phyloP scores from a whole-genome alignment of 1,140 invertebrate species.

The Ganaspis sp. region DNA sequence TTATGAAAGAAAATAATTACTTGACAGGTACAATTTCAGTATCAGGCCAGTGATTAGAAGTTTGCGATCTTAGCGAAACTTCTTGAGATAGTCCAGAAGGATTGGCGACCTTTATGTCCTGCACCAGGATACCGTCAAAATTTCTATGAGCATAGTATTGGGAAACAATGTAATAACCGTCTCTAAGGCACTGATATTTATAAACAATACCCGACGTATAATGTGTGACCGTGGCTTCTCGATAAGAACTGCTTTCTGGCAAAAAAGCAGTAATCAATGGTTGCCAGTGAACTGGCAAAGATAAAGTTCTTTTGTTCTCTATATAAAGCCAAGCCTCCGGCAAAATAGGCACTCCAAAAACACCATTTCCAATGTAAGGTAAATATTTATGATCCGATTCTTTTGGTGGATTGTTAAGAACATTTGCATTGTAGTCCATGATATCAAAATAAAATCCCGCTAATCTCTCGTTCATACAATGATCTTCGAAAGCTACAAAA shows the following conservation, averaged over 20 bases:
- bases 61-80: slow-evolving; percentile 75
- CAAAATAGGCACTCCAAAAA: slow-evolving; percentile 81
- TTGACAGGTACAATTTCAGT: slow-evolving; percentile 75
- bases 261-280: slow-evolving; percentile 82
- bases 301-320: slow-evolving; percentile 83
- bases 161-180: slow-evolving; percentile 82
- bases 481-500: slow-evolving; percentile 77
- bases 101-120: slow-evolving; percentile 88
- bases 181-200: slow-evolving; percentile 81
- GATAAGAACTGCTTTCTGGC: slow-evolving; percentile 72
- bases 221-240: slow-evolving; percentile 81
- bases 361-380: slow-evolving; percentile 89
- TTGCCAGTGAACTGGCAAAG: slow-evolving; percentile 83
- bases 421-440: slow-evolving; percentile 82
- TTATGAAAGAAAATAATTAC: slow-evolving; percentile 58
- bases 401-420: slow-evolving; percentile 79
- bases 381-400: slow-evolving; percentile 80
- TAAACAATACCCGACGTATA: slow-evolving; percentile 83
- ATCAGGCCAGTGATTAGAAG: slow-evolving; percentile 77
- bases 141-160: slow-evolving; percentile 88
- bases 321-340: slow-evolving; percentile 82
- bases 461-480: slow-evolving; percentile 81
- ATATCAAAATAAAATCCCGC: slow-evolving; percentile 79
- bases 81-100: slow-evolving; percentile 79
- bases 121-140: slow-evolving; percentile 86